These are phyloP conservation scores for Sinelater perroti DNA, from an alignment of 2,888 invertebrate species.

Conservation along the genomic window DNA sequence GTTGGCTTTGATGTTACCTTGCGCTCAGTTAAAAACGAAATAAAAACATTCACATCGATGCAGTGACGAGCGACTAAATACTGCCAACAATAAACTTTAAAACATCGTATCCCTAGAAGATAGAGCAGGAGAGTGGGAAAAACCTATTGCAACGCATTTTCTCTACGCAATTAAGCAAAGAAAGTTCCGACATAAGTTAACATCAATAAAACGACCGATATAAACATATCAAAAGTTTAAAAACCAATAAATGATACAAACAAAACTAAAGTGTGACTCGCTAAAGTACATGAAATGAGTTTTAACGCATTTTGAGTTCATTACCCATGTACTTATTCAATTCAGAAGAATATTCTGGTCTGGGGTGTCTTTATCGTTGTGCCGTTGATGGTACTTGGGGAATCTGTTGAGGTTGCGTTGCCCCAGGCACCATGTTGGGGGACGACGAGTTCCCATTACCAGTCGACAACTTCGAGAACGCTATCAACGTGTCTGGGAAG, in stretches of 20 bases:
- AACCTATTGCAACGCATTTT: neutral
- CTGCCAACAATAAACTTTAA: too few species aligned
- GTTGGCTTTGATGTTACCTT: neutral
- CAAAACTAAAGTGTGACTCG: too few species aligned
- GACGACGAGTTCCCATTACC: constrained; percentile 65
- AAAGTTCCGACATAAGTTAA: neutral
- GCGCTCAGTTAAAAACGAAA: too few species aligned
- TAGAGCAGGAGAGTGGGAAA: too few species aligned
- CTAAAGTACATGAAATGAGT: constrained; percentile 25
- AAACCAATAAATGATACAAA: neutral
- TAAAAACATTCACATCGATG: too few species aligned
- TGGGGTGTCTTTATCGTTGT: constrained; percentile 57
- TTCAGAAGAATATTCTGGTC: constrained; percentile 36
- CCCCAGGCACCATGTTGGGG: constrained; percentile 61
- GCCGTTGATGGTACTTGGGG: constrained; percentile 55
- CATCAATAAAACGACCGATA: neutral
- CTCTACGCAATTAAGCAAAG: neutral
- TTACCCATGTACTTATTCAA: constrained; percentile 21
- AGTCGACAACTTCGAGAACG: constrained; percentile 88
- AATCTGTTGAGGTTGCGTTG: constrained; percentile 53
- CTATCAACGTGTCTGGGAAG: constrained; percentile 89
- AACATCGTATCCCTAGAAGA: too few species aligned
- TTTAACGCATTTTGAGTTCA: constrained; percentile 34
- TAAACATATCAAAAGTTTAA: neutral
- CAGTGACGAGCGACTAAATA: too few species aligned